Percentiles rank a stretch among this genome's conserved stretches.
These are phyloP conservation scores for Hippocampus zosterae DNA, from an alignment of 2,113 vertebrate genomes.

Conservation along the genomic window DNA sequence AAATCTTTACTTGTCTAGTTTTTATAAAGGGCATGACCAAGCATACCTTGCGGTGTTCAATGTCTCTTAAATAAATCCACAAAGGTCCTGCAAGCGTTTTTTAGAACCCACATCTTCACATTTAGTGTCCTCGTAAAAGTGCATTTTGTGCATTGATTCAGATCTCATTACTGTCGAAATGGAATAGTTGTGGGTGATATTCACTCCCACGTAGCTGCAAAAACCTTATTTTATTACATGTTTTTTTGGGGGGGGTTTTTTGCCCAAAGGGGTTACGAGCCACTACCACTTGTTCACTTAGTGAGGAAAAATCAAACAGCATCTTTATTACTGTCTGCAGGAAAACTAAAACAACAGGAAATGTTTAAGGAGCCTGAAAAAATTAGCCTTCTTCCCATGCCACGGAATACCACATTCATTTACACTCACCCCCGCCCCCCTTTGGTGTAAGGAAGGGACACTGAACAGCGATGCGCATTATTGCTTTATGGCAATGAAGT, in stretches of 20 bases:
- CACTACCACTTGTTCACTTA: slow-evolving; percentile 27
- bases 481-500: slow-evolving; percentile 74
- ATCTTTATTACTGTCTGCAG: slow-evolving; percentile 38
- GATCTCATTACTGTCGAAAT: slow-evolving; percentile 42
- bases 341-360: slow-evolving; percentile 54
- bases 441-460: slow-evolving; percentile 54
- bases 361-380: slow-evolving; percentile 52
- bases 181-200: slow-evolving; percentile 44
- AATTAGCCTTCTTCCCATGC: slow-evolving; percentile 45
- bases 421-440: slow-evolving; percentile 43
- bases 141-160: slow-evolving; percentile 35
- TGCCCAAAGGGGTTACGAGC: slow-evolving; percentile 35
- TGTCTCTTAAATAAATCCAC: slow-evolving; percentile 50
- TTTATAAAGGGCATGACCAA: slow-evolving; percentile 21
- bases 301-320: slow-evolving; percentile 34
- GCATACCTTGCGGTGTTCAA: slow-evolving; percentile 45
- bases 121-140: slow-evolving; percentile 52
- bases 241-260: no score
- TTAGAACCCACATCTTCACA: slow-evolving; percentile 55
- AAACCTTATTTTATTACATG: background rate
- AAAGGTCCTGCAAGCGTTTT: slow-evolving; percentile 40
- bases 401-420: slow-evolving; percentile 66
- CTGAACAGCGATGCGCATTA: slow-evolving; percentile 67
- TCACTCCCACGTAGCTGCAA: slow-evolving; percentile 28
- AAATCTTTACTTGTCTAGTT: slow-evolving; percentile 43